phyloP scores from a whole-genome alignment of 2,888 invertebrate species.

The Scaptomyza flava region DNA sequence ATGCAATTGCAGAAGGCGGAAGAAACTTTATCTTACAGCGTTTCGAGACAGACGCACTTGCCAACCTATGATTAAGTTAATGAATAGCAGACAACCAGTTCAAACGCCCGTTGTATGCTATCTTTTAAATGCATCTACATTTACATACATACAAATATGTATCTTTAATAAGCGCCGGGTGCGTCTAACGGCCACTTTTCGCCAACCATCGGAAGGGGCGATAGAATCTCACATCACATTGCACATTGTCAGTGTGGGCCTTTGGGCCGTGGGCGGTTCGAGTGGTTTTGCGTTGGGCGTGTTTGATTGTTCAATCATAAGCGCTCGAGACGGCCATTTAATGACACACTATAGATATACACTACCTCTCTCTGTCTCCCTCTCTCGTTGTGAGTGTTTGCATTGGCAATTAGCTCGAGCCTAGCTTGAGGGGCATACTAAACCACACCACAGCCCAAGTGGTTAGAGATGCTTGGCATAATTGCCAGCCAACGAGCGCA shows the following conservation, averaged over 20 bases:
- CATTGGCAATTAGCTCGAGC: constrained; percentile 58
- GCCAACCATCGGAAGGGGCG: neutral
- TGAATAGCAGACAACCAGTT: constrained; percentile 56
- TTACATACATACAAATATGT: neutral
- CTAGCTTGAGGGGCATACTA: constrained; percentile 1
- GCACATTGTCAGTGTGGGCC: constrained; percentile 24
- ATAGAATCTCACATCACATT: neutral
- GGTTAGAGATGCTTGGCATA: constrained; percentile 19
- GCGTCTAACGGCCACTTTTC: constrained; percentile 65
- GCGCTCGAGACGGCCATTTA: constrained; percentile 47
- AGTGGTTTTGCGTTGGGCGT: constrained; percentile 48
- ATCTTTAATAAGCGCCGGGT: constrained; percentile 64
- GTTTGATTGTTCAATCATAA: constrained; percentile 78
- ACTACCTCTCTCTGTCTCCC: neutral
- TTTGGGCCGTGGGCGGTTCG: constrained; percentile 68
- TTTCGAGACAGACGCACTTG: constrained; percentile 55
- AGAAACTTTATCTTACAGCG: constrained; percentile 14
- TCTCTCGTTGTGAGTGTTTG: constrained; percentile 32
- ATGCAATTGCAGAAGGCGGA: constrained; percentile 53
- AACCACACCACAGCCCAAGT: constrained; percentile 1
- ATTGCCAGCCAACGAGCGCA: constrained; percentile 42
- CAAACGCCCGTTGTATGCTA: constrained; percentile 7
- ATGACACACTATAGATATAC: constrained; percentile 62
- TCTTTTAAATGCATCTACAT: constrained; percentile 24
- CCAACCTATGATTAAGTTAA: constrained; percentile 67